A percentile compares a stretch with the other conserved stretches of the same genome.
These are phyloP conservation scores for Cyclophora albipunctata DNA, from an alignment of 2,888 invertebrate species.

Conservation along the genomic window DNA sequence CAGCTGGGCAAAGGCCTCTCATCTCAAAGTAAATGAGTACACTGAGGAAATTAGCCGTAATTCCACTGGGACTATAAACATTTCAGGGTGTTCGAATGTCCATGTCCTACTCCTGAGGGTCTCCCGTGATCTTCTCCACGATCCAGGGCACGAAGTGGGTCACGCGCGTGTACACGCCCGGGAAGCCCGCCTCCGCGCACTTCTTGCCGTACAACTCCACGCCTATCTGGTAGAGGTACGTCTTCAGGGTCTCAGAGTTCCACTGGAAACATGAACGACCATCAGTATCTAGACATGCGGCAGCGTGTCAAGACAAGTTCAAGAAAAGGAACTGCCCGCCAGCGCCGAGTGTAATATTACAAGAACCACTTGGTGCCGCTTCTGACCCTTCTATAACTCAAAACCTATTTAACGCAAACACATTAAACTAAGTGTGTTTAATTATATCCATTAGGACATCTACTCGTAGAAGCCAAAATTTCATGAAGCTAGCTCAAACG, in stretches of 20 bases:
- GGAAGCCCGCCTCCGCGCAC: slow-evolving; percentile 88
- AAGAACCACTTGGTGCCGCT: too few relatives aligned
- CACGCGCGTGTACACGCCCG: slow-evolving; percentile 84
- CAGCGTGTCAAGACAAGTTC: too few relatives aligned
- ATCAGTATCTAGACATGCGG: too few relatives aligned
- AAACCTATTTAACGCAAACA: too few relatives aligned
- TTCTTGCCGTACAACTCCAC: slow-evolving; percentile 90
- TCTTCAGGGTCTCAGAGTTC: slow-evolving; percentile 31
- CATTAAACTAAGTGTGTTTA: too few relatives aligned
- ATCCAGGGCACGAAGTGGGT: slow-evolving; percentile 82
- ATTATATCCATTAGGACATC: too few relatives aligned
- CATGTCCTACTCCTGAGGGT: slow-evolving; percentile 7
- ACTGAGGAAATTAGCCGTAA: background rate
- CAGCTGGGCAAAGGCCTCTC: too few relatives aligned
- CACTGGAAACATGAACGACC: slow-evolving; percentile 35
- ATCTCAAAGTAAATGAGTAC: background rate
- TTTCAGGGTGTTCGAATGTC: slow-evolving; percentile 1
- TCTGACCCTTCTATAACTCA: too few relatives aligned
- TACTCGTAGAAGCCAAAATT: too few relatives aligned
- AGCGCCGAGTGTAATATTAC: too few relatives aligned
- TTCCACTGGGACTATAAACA: background rate
- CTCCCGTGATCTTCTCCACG: slow-evolving; percentile 42
- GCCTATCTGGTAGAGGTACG: slow-evolving; percentile 79
- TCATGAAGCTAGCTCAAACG: too few relatives aligned
- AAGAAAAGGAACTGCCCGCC: too few relatives aligned